phyloP scores from a whole-genome alignment of 2,797 vertebrate species.

The Ispidina lecontei region DNA sequence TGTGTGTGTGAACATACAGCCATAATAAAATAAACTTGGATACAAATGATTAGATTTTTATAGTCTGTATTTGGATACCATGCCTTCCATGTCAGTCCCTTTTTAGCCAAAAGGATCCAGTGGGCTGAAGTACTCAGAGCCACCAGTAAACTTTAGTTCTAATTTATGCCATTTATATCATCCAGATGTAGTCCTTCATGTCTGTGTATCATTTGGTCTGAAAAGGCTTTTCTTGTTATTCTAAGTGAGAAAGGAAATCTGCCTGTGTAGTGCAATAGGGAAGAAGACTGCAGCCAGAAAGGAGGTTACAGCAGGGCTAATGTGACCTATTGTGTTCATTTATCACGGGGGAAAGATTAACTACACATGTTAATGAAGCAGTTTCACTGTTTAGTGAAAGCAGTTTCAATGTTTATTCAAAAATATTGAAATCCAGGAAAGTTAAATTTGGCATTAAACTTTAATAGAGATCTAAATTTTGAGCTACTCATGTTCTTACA shows the following conservation, averaged over 20 bases:
- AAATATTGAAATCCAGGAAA: slow-evolving; percentile 7
- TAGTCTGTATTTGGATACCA: not conserved
- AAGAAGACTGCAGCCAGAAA: not conserved
- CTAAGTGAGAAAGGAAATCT: not conserved
- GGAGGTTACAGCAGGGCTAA: not conserved
- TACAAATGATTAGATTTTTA: not conserved
- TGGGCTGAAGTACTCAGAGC: not conserved
- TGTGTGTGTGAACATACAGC: not conserved
- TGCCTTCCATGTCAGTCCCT: not conserved
- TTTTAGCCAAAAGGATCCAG: not conserved
- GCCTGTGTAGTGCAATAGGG: not conserved
- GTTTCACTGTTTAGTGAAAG: not conserved
- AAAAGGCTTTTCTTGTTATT: not conserved
- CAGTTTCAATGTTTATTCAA: not conserved
- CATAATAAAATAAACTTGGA: not conserved
- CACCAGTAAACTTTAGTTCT: not conserved
- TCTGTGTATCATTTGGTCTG: not conserved
- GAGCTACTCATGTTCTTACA: not conserved
- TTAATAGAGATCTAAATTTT: not conserved
- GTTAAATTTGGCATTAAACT: slow-evolving; percentile 7
- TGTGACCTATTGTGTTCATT: not conserved
- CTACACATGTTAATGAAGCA: not conserved
- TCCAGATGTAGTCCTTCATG: not conserved
- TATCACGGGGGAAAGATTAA: not conserved
- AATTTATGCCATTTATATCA: not conserved